Evolutionary conservation across 2,888 invertebrate genomes (phyloP), one percentile per base, ranked within the genome.

Genomic region (Rhagophthalmus giganteus): DNA sequence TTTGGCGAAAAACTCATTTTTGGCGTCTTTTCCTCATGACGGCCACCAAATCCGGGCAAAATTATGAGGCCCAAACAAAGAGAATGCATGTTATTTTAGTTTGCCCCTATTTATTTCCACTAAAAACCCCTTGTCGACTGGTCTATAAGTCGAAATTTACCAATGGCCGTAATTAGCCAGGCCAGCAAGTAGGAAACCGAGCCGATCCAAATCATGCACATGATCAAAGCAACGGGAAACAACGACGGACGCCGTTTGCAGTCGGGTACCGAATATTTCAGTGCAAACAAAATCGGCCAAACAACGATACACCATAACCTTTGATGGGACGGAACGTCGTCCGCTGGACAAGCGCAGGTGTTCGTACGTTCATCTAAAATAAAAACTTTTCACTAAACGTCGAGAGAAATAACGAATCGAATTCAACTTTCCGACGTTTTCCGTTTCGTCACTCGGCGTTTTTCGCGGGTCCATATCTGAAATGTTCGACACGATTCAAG

Each of bases 131-230:
- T n/a, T n/a, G n/a, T n/a, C n/a, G n/a, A n/a, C n/a, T 59, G n/a
- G n/a, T n/a, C n/a, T n/a, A 26, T 13, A 9, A 9, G 9, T 28
- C 5, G 7, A 7, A 44, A 61, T 65, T 65, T 75, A 88, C 89
- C 90, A 39, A 89, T 78, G 28, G 84, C 76, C 42, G 89, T 84
- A 34, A 90, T 87, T 68, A 88, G 83, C 88, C 90, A 91, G 25
- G 88, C 86, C 35, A 87, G 84, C 5, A 88, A 57, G 67, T 90
- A 91, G 0, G 90, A 87, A 8, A 86, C 80, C 1, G 79, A 72
- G 0, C 85, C 87, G 55, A 91, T 87, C 88, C 89, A 90, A 0
- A 81, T 72, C 44, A 89, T 79, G 64, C 88, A 87, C 82, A 89
- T 83, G 4, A 80, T 41, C 64, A 91, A 88, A 1, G 88, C 86